phyloP scores from a whole-genome alignment of 35 echinoderm and acorn worm genomes.

The Apostichopus californicus region DNA sequence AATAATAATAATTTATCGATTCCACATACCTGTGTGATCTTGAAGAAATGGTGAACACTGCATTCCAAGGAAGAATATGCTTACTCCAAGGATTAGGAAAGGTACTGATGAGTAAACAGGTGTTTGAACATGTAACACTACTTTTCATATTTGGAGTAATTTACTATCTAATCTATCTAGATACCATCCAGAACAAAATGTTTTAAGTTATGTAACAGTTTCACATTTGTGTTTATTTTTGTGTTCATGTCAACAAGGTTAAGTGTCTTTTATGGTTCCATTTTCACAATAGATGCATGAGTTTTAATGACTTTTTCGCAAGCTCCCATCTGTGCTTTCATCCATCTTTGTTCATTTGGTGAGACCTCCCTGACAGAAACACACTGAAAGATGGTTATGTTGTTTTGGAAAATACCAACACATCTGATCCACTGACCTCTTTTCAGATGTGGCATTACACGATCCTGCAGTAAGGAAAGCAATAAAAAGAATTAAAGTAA shows the following conservation, averaged over 20 bases:
- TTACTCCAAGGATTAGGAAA: too few relatives aligned
- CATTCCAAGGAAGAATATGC: too few relatives aligned
- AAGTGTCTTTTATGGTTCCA: constrained; percentile 52
- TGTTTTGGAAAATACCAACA: constrained; percentile 66
- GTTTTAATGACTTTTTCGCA: constrained; percentile 60
- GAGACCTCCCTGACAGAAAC: constrained; percentile 73
- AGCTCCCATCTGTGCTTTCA: constrained; percentile 62
- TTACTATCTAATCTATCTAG: too few relatives aligned
- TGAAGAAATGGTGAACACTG: too few relatives aligned
- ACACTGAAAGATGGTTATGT: constrained; percentile 66
- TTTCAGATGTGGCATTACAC: constrained; percentile 56
- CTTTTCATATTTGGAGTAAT: too few relatives aligned
- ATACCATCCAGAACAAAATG: too few relatives aligned
- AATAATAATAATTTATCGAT: background rate
- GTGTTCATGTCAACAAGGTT: background rate
- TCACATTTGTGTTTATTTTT: too few relatives aligned
- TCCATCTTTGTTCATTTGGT: constrained; percentile 58
- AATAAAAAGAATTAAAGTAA: too few relatives aligned
- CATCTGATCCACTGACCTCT: constrained; percentile 87
- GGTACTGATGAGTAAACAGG: too few relatives aligned
- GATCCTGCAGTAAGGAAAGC: constrained; percentile 60
- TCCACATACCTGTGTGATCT: too few relatives aligned
- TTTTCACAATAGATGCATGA: constrained; percentile 39
- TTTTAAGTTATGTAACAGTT: too few relatives aligned
- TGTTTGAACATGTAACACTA: too few relatives aligned